Evolutionary conservation across 2,888 invertebrate genomes (phyloP).

Genomic region (Heliconius hortense): DNA sequence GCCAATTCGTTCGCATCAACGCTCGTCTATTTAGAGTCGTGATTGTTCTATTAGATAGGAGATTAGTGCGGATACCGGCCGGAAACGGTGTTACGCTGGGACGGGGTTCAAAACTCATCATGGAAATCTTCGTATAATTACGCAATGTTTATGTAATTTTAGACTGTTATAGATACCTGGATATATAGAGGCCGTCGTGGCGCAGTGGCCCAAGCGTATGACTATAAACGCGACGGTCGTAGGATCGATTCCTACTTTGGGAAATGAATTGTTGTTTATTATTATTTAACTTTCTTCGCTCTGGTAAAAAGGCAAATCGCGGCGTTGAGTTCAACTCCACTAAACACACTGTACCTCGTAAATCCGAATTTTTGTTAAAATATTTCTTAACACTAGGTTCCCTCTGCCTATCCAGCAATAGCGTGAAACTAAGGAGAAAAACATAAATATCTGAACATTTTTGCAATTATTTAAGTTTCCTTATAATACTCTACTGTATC

Average conservation of each 20-base stretch:
- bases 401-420: neutral
- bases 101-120: neutral
- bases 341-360: no score
- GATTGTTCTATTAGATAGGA: conserved; percentile 64
- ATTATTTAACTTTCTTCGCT: neutral
- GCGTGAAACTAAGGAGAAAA: neutral
- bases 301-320: no score
- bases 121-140: neutral
- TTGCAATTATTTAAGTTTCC: no score
- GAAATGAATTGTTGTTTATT: neutral
- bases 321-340: no score
- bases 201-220: neutral
- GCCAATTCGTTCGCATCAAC: conserved; percentile 76
- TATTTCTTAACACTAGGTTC: neutral
- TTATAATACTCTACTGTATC: no score
- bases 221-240: neutral
- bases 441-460: no score
- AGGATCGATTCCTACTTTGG: neutral
- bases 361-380: no score
- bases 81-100: conserved; percentile 28
- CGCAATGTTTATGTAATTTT: no score
- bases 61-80: conserved; percentile 38
- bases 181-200: neutral
- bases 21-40: conserved; percentile 65
- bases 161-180: no score